Conservation (phyloP, 92 coral and sea anemone species). For the Montipora capitata region DNA sequence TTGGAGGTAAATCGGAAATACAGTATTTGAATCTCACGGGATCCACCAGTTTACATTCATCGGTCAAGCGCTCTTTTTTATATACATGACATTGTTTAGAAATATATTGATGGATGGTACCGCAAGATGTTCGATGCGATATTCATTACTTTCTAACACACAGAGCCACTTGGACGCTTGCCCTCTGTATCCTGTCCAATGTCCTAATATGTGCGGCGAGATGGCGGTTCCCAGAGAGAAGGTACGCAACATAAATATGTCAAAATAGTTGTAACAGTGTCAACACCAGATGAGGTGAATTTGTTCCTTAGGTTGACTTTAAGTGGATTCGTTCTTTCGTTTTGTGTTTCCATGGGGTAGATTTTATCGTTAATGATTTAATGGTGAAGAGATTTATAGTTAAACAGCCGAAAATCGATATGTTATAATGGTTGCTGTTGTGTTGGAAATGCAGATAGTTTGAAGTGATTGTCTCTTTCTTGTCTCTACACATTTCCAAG, state of each 20-base stretch:
- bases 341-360: not conserved
- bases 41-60: not conserved
- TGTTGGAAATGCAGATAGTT: not conserved
- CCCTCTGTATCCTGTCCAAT: slow-evolving; percentile 72
- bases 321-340: not conserved
- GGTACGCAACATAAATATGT: slow-evolving; percentile 14
- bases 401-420: not conserved
- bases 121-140: not conserved
- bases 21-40: not conserved
- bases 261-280: not conserved
- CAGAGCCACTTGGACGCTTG: slow-evolving; percentile 84
- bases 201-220: slow-evolving; percentile 82
- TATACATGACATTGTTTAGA: not conserved
- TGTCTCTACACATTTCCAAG: not conserved
- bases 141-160: slow-evolving; percentile 39
- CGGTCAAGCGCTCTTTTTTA: not conserved
- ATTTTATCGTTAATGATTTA: not conserved
- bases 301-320: not conserved
- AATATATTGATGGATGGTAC: not conserved
- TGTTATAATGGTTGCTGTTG: not conserved
- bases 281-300: not conserved
- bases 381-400: not conserved
- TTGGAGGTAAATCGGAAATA: slow-evolving; percentile 17
- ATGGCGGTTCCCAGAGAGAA: slow-evolving; percentile 80
- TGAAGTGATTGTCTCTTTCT: not conserved